phyloP scores from a whole-genome alignment of 2,797 vertebrate genomes.

The Macroramphosus scolopax region DNA sequence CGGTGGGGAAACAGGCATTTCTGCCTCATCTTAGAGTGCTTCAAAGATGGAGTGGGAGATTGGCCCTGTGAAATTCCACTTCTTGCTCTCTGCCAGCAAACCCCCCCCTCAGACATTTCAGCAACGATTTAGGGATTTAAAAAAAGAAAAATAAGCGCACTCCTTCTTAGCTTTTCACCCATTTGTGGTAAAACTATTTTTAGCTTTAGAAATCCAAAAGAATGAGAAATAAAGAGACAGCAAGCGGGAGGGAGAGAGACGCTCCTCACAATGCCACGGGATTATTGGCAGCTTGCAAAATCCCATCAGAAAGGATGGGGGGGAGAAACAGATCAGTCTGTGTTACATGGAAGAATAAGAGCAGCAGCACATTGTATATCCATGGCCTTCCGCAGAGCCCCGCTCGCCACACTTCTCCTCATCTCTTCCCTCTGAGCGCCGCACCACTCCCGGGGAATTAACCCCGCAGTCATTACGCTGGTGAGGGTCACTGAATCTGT shows the following conservation, averaged over 20 bases:
- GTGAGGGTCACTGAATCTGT: slow-evolving; percentile 68
- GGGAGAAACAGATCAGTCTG: slow-evolving; percentile 48
- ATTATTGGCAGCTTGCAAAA: slow-evolving; percentile 72
- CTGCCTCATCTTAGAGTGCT: slow-evolving; percentile 49
- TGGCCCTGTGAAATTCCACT: slow-evolving; percentile 71
- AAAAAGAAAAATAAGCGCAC: slow-evolving; percentile 19
- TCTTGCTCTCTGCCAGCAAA: slow-evolving; percentile 52
- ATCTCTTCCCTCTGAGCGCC: slow-evolving; percentile 36
- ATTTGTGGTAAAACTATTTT: slow-evolving; percentile 70
- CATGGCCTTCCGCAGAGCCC: slow-evolving; percentile 22
- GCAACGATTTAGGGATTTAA: slow-evolving; percentile 58
- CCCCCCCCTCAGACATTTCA: slow-evolving; percentile 59
- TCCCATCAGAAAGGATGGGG: slow-evolving; percentile 62
- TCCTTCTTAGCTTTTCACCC: slow-evolving; percentile 36
- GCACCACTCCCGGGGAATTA: slow-evolving; percentile 65
- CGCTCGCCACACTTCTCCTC: slow-evolving; percentile 30
- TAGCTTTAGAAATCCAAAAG: slow-evolving; percentile 60
- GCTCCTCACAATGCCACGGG: slow-evolving; percentile 50
- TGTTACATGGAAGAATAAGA: neutral
- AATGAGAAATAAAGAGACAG: slow-evolving; percentile 37
- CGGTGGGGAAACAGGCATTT: slow-evolving; percentile 58
- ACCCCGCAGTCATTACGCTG: slow-evolving; percentile 67
- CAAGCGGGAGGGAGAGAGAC: slow-evolving; percentile 18
- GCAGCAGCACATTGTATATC: slow-evolving; percentile 27
- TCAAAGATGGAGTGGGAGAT: slow-evolving; percentile 67